Percentiles rank a stretch among this genome's conserved stretches.
Evolutionary conservation across 1,140 invertebrate genomes (phyloP).

Genomic region (Eupeodes corollae): DNA sequence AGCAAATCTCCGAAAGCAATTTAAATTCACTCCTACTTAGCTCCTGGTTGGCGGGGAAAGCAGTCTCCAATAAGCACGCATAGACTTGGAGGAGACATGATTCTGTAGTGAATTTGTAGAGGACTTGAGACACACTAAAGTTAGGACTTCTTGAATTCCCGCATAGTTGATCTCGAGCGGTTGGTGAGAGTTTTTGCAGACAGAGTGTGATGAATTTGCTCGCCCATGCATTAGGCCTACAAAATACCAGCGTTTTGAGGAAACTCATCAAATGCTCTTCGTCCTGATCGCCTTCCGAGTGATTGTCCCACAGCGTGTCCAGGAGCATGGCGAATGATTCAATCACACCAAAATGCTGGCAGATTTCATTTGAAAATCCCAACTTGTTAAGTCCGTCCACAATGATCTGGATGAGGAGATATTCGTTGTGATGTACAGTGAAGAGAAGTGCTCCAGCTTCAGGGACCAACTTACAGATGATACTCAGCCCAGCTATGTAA

Average conservation of each 20-base stretch:
- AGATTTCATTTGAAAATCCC: slow-evolving; percentile 22
- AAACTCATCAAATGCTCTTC: slow-evolving; percentile 13
- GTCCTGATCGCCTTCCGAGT: not conserved
- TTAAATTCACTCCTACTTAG: slow-evolving; percentile 16
- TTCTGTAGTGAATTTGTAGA: slow-evolving; percentile 23
- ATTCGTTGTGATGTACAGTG: slow-evolving; percentile 11
- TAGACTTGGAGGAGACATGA: slow-evolving; percentile 27
- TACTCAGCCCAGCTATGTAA: slow-evolving; percentile 19
- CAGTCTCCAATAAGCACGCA: slow-evolving; percentile 22
- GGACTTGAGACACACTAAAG: not conserved
- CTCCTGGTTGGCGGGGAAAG: slow-evolving; percentile 15
- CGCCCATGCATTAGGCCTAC: slow-evolving; percentile 23
- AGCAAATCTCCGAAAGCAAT: slow-evolving; percentile 15
- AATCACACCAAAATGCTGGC: slow-evolving; percentile 21
- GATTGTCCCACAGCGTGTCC: slow-evolving; percentile 9
- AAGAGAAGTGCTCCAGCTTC: slow-evolving; percentile 11
- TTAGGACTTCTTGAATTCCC: no score
- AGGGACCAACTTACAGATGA: slow-evolving; percentile 16
- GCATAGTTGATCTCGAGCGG: no score
- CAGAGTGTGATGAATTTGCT: no score
- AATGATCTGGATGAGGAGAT: slow-evolving; percentile 15
- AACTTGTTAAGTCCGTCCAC: slow-evolving; percentile 19
- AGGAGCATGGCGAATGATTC: slow-evolving; percentile 19
- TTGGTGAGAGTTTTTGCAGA: no score
- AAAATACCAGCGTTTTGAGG: slow-evolving; percentile 25